Percentiles rank a stretch among this genome's conserved stretches.
Conservation (phyloP, 2,113 vertebrate genomes). For the Numida meleagris region DNA sequence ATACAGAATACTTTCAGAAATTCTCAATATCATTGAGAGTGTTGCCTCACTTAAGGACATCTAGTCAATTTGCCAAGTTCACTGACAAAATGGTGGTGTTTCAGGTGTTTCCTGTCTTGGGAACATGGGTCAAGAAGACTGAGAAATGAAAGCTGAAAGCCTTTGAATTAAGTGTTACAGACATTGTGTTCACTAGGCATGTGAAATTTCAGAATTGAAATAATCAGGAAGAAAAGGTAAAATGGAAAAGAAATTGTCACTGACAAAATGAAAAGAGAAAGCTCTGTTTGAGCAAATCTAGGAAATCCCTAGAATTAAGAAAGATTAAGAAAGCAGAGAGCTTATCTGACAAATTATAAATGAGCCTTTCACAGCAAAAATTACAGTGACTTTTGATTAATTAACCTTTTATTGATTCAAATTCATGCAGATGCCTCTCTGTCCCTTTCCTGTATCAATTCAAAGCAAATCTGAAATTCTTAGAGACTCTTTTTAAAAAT, state of each 20-base stretch:
- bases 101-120: background rate
- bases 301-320: background rate
- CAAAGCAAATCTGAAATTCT: background rate
- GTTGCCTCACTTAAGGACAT: background rate
- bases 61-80: background rate
- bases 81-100: background rate
- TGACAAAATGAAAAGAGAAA: background rate
- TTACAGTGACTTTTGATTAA: background rate
- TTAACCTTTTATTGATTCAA: background rate
- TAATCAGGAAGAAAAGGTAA: fast-evolving
- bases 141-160: background rate
- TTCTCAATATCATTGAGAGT: background rate
- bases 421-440: background rate
- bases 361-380: background rate
- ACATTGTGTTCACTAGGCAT: background rate
- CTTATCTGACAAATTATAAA: background rate
- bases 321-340: background rate
- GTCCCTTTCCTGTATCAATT: background rate
- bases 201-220: background rate
- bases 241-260: background rate
- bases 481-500: background rate
- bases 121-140: background rate
- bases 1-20: background rate
- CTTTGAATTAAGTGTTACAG: background rate
- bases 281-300: background rate